These are phyloP conservation scores for Aphis gossypii DNA, from an alignment of 1,140 invertebrate species.

Conservation along the genomic window DNA sequence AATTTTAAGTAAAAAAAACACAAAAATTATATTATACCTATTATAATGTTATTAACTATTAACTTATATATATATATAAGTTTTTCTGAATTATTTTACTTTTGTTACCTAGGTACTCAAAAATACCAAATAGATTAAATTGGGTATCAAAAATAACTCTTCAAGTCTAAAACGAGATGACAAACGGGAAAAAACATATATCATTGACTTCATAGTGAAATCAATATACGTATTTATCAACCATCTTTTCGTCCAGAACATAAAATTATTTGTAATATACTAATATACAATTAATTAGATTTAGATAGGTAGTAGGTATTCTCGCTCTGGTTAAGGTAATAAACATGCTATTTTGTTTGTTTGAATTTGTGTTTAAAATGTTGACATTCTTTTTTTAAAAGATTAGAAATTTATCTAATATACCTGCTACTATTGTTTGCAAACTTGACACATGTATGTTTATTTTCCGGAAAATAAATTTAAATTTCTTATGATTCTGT, in stretches of 20 bases:
- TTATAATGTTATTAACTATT: too few species aligned
- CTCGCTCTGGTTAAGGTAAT: too few species aligned
- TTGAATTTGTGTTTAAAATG: background rate
- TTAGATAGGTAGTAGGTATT: too few species aligned
- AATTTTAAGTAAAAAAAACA: too few species aligned
- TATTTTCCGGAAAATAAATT: background rate
- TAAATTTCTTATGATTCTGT: background rate
- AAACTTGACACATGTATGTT: background rate
- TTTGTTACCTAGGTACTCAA: background rate
- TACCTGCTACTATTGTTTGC: background rate
- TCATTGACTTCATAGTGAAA: background rate
- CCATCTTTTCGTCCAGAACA: background rate
- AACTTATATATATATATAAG: too few species aligned
- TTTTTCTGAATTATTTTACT: background rate
- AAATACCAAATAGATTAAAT: background rate
- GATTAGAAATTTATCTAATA: conserved; percentile 1
- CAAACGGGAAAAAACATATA: background rate
- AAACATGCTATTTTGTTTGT: background rate
- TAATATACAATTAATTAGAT: background rate
- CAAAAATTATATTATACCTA: too few species aligned
- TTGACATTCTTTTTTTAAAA: background rate
- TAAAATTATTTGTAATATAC: background rate
- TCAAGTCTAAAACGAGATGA: background rate
- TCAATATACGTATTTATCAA: background rate
- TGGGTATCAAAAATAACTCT: background rate